Evolutionary conservation across 2,113 vertebrate genomes (phyloP), one percentile per base, ranked within the genome.

Genomic region (Cygnus buccinator): DNA sequence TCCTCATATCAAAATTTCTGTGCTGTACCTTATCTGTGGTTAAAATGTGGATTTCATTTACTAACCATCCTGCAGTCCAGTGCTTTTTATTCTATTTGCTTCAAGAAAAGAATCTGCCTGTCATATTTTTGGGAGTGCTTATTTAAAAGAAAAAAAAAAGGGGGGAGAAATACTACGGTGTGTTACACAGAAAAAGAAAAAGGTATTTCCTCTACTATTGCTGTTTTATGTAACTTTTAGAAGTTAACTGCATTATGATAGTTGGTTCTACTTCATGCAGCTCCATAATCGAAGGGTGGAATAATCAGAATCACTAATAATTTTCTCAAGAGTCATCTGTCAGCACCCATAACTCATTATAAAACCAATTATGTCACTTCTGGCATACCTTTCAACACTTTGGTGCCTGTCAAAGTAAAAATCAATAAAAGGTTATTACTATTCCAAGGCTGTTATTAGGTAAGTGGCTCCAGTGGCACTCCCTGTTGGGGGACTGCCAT

Each of bases 261-360:
- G 62, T 66, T 74, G 65, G 50, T 15, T 88, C 31, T 85, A 57
- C 54, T 73, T 87, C 46, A 86, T 55, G 35, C 11, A 74, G 29
- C 71, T 85, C 61, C 43, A 6, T 80, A 90, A 88, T 4, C 75
- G n/a, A 50, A 80, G 43, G 5, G 6, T 10, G 50, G 67, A 85
- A 87, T 85, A 87, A 93, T 95, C 62, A 88, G 39, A 26, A 59
- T 86, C 92, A 57, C 46, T 59, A 77, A 90, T 63, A 74, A 95
- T 85, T 92, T 93, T 74, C 82, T 86, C 75, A 80, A 59, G 87
- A 86, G 67, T 50, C 85, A 44, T 41, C 67, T 83, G 75, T 94
- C 90, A 96, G 75, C 68, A 84, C 22, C 78, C 50, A 67, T 74
- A 95, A 90, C 58, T 90, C 91, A 77, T 85, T 76, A 73, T 19